These are phyloP conservation scores for Danionella dracula DNA, from an alignment of 2,797 vertebrate genomes.

Conservation along the genomic window DNA sequence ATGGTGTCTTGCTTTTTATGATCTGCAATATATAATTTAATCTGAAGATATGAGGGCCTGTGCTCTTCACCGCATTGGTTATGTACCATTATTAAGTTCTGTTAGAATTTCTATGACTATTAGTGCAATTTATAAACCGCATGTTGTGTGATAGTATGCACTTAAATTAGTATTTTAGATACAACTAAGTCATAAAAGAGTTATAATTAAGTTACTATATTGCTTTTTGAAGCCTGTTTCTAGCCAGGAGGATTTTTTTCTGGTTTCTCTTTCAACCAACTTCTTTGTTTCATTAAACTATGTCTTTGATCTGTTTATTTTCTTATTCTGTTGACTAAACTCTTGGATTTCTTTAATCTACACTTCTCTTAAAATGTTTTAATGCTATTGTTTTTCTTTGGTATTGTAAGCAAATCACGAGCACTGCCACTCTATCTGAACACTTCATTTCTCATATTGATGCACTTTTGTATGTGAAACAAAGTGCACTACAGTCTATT, in stretches of 20 bases:
- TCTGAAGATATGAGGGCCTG: conserved; percentile 57
- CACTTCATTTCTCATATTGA: too few species aligned
- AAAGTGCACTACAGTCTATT: too few species aligned
- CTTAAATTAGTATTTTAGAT: conserved; percentile 1
- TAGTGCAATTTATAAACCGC: conserved; percentile 46
- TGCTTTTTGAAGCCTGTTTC: not conserved
- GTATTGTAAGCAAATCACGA: too few species aligned
- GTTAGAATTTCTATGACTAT: conserved; percentile 35
- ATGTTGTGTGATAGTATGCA: conserved; percentile 37
- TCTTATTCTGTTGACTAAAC: not conserved
- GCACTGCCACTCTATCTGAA: too few species aligned
- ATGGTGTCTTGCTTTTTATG: conserved; percentile 69
- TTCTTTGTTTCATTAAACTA: conserved; percentile 36
- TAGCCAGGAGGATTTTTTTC: conserved; percentile 15
- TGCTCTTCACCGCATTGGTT: conserved; percentile 51
- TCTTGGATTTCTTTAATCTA: conserved; percentile 11
- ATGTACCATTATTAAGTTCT: conserved; percentile 45
- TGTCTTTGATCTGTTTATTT: conserved; percentile 27
- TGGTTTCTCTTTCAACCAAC: conserved; percentile 33
- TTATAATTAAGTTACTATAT: conserved; percentile 37
- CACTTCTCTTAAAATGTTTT: not conserved
- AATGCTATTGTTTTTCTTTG: too few species aligned
- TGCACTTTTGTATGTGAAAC: too few species aligned
- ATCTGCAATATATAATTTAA: conserved; percentile 66
- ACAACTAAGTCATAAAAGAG: conserved; percentile 39